These are phyloP conservation scores for Coregonus clupeaformis DNA, from an alignment of 2,113 vertebrate species.

Conservation along the genomic window DNA sequence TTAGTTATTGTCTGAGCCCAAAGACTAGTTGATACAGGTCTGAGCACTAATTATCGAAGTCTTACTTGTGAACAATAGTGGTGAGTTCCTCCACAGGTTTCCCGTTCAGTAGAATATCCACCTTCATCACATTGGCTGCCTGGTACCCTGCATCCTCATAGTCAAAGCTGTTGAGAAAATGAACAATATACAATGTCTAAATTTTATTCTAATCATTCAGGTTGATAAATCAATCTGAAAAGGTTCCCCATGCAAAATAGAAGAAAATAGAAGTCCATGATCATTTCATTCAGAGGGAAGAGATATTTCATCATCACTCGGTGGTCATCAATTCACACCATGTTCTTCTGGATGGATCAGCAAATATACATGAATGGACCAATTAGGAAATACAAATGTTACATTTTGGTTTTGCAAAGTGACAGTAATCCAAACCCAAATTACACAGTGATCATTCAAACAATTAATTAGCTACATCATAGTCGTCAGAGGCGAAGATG, in stretches of 20 bases:
- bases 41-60: background rate
- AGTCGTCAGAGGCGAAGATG: slow-evolving; percentile 85
- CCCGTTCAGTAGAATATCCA: slow-evolving; percentile 93
- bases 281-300: slow-evolving; percentile 89
- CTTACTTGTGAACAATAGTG: slow-evolving; percentile 86
- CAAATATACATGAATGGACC: slow-evolving; percentile 60
- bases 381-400: slow-evolving; percentile 54
- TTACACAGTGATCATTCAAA: slow-evolving; percentile 80
- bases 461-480: slow-evolving; percentile 25
- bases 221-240: no score
- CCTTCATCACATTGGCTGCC: slow-evolving; percentile 87
- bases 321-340: slow-evolving; percentile 82
- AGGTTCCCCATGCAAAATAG: slow-evolving; percentile 16
- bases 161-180: slow-evolving; percentile 82
- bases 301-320: slow-evolving; percentile 85
- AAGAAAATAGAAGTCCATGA: slow-evolving; percentile 93
- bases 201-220: slow-evolving; percentile 69
- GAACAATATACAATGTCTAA: no score
- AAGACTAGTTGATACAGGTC: no score
- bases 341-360: slow-evolving; percentile 82
- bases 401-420: slow-evolving; percentile 80
- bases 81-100: slow-evolving; percentile 86
- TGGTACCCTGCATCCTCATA: slow-evolving; percentile 95
- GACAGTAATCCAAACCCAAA: slow-evolving; percentile 96
- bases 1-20: no score